Evolutionary conservation across 2,888 invertebrate species (phyloP), one percentile per base, ranked within the genome.

Genomic region (Philhelius pedissequus): DNA sequence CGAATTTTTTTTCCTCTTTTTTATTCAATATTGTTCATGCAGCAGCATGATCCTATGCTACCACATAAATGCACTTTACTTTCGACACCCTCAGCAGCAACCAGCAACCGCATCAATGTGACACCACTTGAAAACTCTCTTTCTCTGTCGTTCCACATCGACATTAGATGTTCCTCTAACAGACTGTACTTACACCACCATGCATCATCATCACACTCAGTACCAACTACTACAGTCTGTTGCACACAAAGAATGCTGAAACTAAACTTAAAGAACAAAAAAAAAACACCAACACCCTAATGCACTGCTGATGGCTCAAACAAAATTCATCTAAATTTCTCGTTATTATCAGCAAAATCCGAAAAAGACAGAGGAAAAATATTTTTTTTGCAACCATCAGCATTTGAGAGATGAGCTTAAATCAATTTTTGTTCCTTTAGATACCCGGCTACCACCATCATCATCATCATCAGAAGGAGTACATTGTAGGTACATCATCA

Each of bases 61-160:
- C 69, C 62, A n/a, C n/a, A 77, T 76, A 74, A 77, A 77, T 78
- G 62, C 58, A 81, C 62, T 77, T 66, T 62, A 48, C 48, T 78
- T 56, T 13, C 40, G 56, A 60, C 52, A 43, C 27, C 38, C 66
- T 18, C 45, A 66, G 60, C 52, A 9, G 5, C 70, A 70, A 56
- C 70, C 43, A 22, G 54, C 70, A 43, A 43, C 64, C 48, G 35
- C 45, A 48, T 15, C 32, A 50, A 52, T 77, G 52, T 82, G 82
- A 82, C 77, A 73, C 69, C 73, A 83, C 82, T 81, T 81, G 75
- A 75, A 50, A 43, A 64, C 27, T 32, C 69, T 22, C 35, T 43
- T 60, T 18, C 43, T 18, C 43, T 4, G 3, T 35, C 18, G 4
- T 20, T 64, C 27, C 48, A 22, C 22, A 64, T 32, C 45, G 32